Base-by-base conservation (phyloP, 2,113 vertebrate genomes). In the Athene cunicularia region DNA sequence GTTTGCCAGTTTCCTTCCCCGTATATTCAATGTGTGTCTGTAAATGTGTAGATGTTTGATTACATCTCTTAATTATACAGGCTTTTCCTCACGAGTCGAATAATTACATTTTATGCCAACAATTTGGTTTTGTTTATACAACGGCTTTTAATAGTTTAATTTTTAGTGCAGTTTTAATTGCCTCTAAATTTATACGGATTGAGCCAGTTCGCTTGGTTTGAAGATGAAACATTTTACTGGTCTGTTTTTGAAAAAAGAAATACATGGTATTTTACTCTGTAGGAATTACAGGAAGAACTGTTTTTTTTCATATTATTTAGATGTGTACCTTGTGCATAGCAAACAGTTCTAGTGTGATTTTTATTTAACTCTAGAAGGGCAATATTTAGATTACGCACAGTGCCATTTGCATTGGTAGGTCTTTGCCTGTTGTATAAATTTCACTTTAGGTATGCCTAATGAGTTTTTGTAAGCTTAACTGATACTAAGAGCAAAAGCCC, bases 141-240 rank as follows among this genome's bases (percentile, higher is more conserved):
- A 96, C 92, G 96, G 82, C 85, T 89, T 87, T 81, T 95, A 96
- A 43, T 95, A 59, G 90, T 94, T 95, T 92, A 87, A 92, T 93
- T 91, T 96, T 96, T 80, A 88, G 58, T 70, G 64, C 45, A 66
- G 66, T 87, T 95, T 94, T 97, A 89, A 86, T 91, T 95, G 47
- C 33, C 62, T 94, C 93, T 92, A 94, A 96, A 96, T 97, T 96
- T 95, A 95, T 71, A 86, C 1, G 14, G 62, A 88, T 88, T 93
- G 89, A 98, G 72, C 88, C 88, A 82, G 91, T 97, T 95, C 68
- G 91, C 91, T 97, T 92, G 81, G 39, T 86, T 97, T 92, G 56
- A 88, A 79, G 76, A 80, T 6, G 60, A 94, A 91, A 45, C 22
- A 11, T 79, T 90, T 74, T 75, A 18, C 35, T 79, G 24, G 33